Conservation (phyloP, 2,888 invertebrate genomes). For the Xanthia togata region DNA sequence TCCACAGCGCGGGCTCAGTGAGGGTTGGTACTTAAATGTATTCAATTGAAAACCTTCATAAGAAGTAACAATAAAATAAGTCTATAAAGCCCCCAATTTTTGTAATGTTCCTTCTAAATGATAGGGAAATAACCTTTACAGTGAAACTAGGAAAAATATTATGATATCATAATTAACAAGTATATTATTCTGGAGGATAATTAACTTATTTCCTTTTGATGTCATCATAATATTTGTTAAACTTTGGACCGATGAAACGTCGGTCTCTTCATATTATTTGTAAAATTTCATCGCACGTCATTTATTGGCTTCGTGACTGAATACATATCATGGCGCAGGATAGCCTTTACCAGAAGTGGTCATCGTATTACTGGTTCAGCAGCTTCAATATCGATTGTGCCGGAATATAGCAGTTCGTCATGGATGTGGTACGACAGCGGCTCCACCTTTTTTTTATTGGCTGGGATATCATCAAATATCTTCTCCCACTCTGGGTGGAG, state of each 20-base stretch:
- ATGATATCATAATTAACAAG: neutral
- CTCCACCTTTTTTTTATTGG: too few relatives aligned
- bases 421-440: neutral
- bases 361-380: neutral
- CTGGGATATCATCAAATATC: too few relatives aligned
- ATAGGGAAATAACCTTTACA: neutral
- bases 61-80: too few relatives aligned
- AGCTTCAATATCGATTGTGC: neutral
- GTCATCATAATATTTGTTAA: slow-evolving; percentile 1
- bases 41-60: too few relatives aligned
- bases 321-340: neutral
- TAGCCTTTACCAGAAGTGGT: neutral
- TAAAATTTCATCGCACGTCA: neutral
- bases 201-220: slow-evolving; percentile 15
- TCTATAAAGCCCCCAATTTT: neutral
- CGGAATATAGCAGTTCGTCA: neutral
- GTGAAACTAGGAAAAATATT: slow-evolving; percentile 5
- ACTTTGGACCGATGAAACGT: slow-evolving; percentile 11
- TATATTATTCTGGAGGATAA: slow-evolving; percentile 1
- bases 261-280: neutral
- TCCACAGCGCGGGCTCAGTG: too few relatives aligned
- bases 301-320: neutral
- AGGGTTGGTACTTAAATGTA: too few relatives aligned
- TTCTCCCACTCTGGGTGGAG: too few relatives aligned
- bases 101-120: too few relatives aligned